A percentile compares a stretch with the other conserved stretches of the same genome.
These are phyloP conservation scores for Ormyrus thymus DNA, from an alignment of 2,888 invertebrate species.

Conservation along the genomic window DNA sequence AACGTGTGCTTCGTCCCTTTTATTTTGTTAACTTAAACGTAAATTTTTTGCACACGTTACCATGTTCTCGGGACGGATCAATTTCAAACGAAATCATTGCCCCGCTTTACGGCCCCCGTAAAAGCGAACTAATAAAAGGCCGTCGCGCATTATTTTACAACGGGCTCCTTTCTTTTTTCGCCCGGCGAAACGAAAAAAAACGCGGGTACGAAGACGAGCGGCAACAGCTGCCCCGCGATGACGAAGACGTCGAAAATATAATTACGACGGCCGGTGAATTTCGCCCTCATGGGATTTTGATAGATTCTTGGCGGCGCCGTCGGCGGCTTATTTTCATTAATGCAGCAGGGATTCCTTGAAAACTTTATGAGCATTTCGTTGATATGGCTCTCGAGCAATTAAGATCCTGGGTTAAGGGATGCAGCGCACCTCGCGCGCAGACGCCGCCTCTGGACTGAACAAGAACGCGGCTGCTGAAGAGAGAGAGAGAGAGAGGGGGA, in stretches of 20 bases:
- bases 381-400: constrained; percentile 46
- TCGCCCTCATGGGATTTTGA: constrained; percentile 20
- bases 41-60: too few relatives aligned
- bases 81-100: too few relatives aligned
- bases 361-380: constrained; percentile 40
- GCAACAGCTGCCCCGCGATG: too few relatives aligned
- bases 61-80: too few relatives aligned
- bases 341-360: constrained; percentile 33
- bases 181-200: too few relatives aligned
- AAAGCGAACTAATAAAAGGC: too few relatives aligned
- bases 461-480: constrained; percentile 18
- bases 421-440: constrained; percentile 41
- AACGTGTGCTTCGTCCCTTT: background rate
- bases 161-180: too few relatives aligned
- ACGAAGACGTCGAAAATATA: too few relatives aligned
- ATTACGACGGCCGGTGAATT: background rate
- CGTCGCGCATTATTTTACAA: too few relatives aligned
- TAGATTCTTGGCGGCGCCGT: constrained; percentile 9
- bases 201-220: too few relatives aligned
- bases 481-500: constrained; percentile 5
- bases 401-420: constrained; percentile 34
- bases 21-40: background rate
- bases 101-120: too few relatives aligned
- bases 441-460: background rate
- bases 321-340: constrained; percentile 30